Evolutionary conservation across 1,140 invertebrate species (phyloP).

Genomic region (Pseudomyrmex flavicornis): DNA sequence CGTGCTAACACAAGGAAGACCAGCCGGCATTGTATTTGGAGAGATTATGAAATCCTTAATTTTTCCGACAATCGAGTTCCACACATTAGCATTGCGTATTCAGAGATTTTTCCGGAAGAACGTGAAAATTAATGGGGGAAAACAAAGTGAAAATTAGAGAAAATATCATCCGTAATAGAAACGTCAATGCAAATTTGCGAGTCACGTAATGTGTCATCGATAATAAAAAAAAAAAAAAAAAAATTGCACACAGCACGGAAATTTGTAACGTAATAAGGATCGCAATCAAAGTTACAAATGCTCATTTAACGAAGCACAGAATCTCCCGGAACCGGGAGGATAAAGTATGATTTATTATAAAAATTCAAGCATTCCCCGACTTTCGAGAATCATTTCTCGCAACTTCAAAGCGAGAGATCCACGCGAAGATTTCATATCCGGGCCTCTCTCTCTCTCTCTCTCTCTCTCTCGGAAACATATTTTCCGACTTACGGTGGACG

Average conservation of each 20-base stretch:
- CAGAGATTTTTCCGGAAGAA: neutral
- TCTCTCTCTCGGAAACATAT: slow-evolving; percentile 50
- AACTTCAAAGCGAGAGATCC: slow-evolving; percentile 49
- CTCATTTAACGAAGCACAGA: slow-evolving; percentile 4
- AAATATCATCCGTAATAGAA: neutral
- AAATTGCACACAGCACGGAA: neutral
- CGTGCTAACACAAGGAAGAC: slow-evolving; percentile 21
- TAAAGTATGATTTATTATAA: slow-evolving; percentile 45
- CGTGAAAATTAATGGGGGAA: neutral
- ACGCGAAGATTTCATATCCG: slow-evolving; percentile 53
- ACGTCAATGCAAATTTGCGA: neutral
- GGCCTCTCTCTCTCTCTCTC: slow-evolving; percentile 47
- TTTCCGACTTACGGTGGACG: slow-evolving; percentile 52
- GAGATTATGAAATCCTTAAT: slow-evolving; percentile 17
- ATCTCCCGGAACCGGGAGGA: slow-evolving; percentile 10
- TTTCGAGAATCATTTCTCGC: slow-evolving; percentile 30
- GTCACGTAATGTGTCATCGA: too few species aligned
- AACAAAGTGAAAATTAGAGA: neutral
- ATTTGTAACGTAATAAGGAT: slow-evolving; percentile 11
- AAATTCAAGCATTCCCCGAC: slow-evolving; percentile 28
- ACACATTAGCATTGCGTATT: slow-evolving; percentile 3
- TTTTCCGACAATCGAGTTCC: neutral
- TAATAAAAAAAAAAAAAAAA: neutral
- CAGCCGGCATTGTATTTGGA: neutral
- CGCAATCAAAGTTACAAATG: slow-evolving; percentile 5